A percentile compares a stretch with the other conserved stretches of the same genome.
phyloP scores from a whole-genome alignment of 37 sponge, comb jelly and placozoan genomes.

The Diacarnus erythraeanus region DNA sequence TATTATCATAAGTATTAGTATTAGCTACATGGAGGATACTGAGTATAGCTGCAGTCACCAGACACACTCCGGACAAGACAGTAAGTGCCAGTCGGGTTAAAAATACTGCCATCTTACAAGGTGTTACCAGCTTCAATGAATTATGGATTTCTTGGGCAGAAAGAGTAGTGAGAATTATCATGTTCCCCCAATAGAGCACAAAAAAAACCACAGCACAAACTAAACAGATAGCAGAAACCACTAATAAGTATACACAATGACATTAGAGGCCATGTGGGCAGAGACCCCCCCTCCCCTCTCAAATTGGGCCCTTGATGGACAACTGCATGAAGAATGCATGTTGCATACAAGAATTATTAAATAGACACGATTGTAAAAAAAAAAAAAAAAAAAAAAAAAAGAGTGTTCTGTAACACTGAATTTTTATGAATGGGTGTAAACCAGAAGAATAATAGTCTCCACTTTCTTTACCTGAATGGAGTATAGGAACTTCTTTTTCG shows the following conservation, averaged over 20 bases:
- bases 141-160: too few species aligned
- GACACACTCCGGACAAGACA: slow-evolving; percentile 14
- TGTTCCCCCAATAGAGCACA: slow-evolving; percentile 30
- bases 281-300: too few species aligned
- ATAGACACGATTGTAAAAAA: background rate
- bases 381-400: background rate
- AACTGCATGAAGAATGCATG: too few species aligned
- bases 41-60: background rate
- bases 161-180: slow-evolving; percentile 39
- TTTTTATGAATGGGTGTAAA: too few species aligned
- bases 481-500: slow-evolving; percentile 23
- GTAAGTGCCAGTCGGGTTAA: slow-evolving; percentile 5
- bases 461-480: background rate
- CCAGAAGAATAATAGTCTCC: too few species aligned
- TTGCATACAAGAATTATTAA: background rate
- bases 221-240: too few species aligned
- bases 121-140: too few species aligned
- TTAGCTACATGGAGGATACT: background rate
- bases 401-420: background rate
- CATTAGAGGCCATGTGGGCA: too few species aligned
- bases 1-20: background rate
- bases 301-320: too few species aligned
- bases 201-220: slow-evolving; percentile 62
- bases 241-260: too few species aligned
- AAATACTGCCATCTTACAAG: background rate